phyloP scores from a whole-genome alignment of 2,797 vertebrate species.

The Molossus alvarezi region DNA sequence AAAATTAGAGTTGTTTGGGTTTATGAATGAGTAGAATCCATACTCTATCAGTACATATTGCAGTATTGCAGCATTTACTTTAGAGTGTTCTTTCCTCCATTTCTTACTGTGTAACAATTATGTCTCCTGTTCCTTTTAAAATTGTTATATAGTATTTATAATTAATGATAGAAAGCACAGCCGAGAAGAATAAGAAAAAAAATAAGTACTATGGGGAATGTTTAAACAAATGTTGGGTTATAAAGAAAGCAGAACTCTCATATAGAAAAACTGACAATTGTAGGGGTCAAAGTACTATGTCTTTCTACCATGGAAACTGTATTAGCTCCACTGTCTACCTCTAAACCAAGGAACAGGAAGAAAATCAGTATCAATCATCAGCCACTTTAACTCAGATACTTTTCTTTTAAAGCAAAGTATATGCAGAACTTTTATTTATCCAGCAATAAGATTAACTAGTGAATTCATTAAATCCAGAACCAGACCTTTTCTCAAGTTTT shows the following conservation, averaged over 20 bases:
- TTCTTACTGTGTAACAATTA: neutral
- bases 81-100: neutral
- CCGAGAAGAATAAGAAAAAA: constrained; percentile 39
- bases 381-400: neutral
- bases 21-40: constrained; percentile 78
- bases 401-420: neutral
- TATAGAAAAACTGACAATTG: neutral
- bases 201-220: neutral
- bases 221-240: constrained; percentile 68
- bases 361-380: constrained; percentile 33
- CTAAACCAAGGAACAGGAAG: constrained; percentile 13
- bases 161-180: constrained; percentile 44
- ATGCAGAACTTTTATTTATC: constrained; percentile 9
- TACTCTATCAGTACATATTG: constrained; percentile 60
- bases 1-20: constrained; percentile 81
- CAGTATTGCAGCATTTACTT: constrained; percentile 55
- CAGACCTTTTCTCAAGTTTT: constrained; percentile 7
- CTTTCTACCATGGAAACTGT: constrained; percentile 1
- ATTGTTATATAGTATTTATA: constrained; percentile 59
- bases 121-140: constrained; percentile 61
- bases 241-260: constrained; percentile 1
- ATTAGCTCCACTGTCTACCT: neutral
- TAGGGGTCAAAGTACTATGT: neutral
- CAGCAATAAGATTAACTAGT: constrained; percentile 23
- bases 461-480: constrained; percentile 58